Evolutionary conservation across 2,888 invertebrate genomes (phyloP).

Genomic region (Aporophyla nigra): DNA sequence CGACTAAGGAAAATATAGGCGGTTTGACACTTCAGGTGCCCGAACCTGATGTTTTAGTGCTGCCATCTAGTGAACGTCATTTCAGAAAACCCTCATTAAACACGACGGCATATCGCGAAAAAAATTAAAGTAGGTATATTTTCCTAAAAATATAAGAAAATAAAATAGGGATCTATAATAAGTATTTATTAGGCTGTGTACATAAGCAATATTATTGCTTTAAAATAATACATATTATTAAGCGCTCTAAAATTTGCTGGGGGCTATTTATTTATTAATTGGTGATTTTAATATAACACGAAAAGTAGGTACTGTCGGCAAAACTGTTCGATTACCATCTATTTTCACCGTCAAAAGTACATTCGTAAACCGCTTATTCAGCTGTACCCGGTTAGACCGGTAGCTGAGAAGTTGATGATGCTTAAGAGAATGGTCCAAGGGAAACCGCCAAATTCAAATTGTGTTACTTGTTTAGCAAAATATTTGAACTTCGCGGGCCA

Average conservation of each 20-base stretch:
- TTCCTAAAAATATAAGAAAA: background rate
- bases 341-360: background rate
- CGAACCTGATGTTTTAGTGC: no score
- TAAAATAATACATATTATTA: conserved; percentile 24
- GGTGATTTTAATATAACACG: conserved; percentile 9
- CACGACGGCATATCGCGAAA: background rate
- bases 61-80: no score
- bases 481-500: background rate
- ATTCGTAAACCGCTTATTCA: conserved; percentile 28
- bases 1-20: no score
- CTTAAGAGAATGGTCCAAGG: conserved; percentile 20
- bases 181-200: conserved; percentile 23
- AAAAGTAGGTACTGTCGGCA: conserved; percentile 24
- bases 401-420: background rate
- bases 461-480: background rate
- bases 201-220: conserved; percentile 41
- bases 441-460: background rate
- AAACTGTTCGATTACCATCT: background rate
- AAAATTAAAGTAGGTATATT: no score
- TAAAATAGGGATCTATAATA: background rate
- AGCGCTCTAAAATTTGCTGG: conserved; percentile 28
- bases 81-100: no score
- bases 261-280: conserved; percentile 34
- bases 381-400: conserved; percentile 17
- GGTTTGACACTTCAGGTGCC: no score